Conservation (phyloP, 2,888 invertebrate genomes). For the Ennomos erosarius region DNA sequence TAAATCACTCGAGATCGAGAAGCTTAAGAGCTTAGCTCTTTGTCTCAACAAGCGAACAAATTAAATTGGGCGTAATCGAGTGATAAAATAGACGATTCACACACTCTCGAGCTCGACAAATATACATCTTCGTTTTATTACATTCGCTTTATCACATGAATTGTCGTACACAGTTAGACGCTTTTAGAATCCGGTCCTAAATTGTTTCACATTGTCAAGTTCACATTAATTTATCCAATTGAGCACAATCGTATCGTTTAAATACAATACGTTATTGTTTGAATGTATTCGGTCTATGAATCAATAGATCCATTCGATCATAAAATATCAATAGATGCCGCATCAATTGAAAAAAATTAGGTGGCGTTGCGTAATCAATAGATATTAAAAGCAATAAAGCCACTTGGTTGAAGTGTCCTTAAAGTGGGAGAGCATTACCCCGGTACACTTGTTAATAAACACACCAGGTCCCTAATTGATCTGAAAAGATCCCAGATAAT, state of each 20-base stretch:
- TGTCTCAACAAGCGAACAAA: slow-evolving; percentile 46
- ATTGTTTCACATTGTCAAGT: slow-evolving; percentile 28
- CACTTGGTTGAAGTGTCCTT: slow-evolving; percentile 10
- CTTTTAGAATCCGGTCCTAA: slow-evolving; percentile 23
- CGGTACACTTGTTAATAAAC: slow-evolving; percentile 9
- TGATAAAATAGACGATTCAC: slow-evolving; percentile 39
- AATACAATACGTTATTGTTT: slow-evolving; percentile 33
- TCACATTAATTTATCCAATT: slow-evolving; percentile 35
- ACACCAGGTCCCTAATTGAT: slow-evolving; percentile 15
- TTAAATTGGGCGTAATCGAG: slow-evolving; percentile 50
- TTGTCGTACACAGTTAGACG: slow-evolving; percentile 20
- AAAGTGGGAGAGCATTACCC: slow-evolving; percentile 9
- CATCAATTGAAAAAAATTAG: slow-evolving; percentile 36
- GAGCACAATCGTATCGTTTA: slow-evolving; percentile 22
- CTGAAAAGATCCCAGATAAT: slow-evolving; percentile 33
- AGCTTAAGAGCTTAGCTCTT: slow-evolving; percentile 40
- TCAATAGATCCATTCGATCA: slow-evolving; percentile 39
- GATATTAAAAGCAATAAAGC: slow-evolving; percentile 24
- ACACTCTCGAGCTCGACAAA: slow-evolving; percentile 23
- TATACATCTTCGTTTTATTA: slow-evolving; percentile 29
- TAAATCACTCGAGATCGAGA: slow-evolving; percentile 48
- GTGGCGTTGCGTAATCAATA: slow-evolving; percentile 32
- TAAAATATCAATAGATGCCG: slow-evolving; percentile 34
- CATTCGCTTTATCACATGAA: slow-evolving; percentile 21
- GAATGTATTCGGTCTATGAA: slow-evolving; percentile 33